Conservation (phyloP, 2,888 invertebrate species). For the Poecilobothrus nobilitatus region DNA sequence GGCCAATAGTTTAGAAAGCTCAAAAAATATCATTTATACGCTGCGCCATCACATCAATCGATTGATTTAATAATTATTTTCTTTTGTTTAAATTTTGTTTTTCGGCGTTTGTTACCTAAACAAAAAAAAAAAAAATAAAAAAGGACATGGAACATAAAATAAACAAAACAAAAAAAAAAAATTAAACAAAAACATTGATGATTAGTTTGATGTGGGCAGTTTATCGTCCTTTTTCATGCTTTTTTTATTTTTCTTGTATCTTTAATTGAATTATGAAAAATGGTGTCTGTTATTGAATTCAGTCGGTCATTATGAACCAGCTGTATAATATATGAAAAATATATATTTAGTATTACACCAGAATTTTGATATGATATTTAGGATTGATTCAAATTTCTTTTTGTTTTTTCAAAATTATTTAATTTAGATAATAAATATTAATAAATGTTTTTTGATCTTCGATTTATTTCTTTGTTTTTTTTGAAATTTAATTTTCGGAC, state of each 20-base stretch:
- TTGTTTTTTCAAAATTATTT: no score
- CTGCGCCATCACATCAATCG: no score
- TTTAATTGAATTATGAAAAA: not conserved
- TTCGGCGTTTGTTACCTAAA: not conserved
- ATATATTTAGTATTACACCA: no score
- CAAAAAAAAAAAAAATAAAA: not conserved
- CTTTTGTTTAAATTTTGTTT: not conserved
- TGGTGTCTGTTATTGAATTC: not conserved
- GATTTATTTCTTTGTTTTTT: not conserved
- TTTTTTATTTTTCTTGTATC: not conserved
- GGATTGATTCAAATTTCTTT: no score
- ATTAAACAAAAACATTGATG: not conserved
- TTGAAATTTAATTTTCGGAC: not conserved
- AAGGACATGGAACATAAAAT: not conserved
- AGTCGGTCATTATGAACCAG: not conserved
- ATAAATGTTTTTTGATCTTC: no score
- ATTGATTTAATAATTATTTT: not conserved
- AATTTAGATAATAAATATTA: no score
- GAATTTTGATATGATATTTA: no score
- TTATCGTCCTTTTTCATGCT: slow-evolving; percentile 4
- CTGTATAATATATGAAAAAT: no score
- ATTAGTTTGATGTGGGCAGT: slow-evolving; percentile 3
- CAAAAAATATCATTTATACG: not conserved
- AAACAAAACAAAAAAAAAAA: no score
- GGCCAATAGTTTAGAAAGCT: not conserved